Evolutionary conservation across 2,113 vertebrate genomes (phyloP).

Genomic region (Alethe castanea): DNA sequence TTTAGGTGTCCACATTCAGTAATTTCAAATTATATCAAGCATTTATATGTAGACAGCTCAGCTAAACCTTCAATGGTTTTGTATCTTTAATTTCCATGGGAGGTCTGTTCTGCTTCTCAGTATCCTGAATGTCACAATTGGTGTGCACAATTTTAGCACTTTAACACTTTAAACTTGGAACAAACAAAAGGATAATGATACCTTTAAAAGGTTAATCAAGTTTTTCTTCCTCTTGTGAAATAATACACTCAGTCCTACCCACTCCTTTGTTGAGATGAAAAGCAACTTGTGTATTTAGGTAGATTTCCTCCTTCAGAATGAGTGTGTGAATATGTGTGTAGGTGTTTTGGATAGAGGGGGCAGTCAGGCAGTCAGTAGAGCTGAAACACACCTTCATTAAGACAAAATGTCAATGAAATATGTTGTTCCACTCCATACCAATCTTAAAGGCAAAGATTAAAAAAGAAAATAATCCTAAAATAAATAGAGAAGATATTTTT

Average conservation of each 20-base stretch:
- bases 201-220: not conserved
- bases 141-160: not conserved
- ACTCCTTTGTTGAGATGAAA: not conserved
- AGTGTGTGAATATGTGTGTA: not conserved
- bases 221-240: conserved; percentile 16
- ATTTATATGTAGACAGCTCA: not conserved
- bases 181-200: not conserved
- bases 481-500: not conserved
- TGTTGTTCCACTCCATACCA: not conserved
- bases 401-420: not conserved
- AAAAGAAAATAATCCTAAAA: not conserved
- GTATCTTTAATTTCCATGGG: not conserved
- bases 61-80: rapidly evolving
- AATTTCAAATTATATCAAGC: not conserved
- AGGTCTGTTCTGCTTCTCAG: not conserved
- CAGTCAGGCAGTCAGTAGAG: not conserved
- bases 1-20: not conserved
- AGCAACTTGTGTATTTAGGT: not conserved
- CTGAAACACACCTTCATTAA: not conserved
- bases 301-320: not conserved
- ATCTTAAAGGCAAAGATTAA: not conserved
- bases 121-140: not conserved
- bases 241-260: not conserved
- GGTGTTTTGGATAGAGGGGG: not conserved
- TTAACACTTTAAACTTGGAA: not conserved